Conservation (phyloP, 2,888 invertebrate species). For the Hedychridium roseum region DNA sequence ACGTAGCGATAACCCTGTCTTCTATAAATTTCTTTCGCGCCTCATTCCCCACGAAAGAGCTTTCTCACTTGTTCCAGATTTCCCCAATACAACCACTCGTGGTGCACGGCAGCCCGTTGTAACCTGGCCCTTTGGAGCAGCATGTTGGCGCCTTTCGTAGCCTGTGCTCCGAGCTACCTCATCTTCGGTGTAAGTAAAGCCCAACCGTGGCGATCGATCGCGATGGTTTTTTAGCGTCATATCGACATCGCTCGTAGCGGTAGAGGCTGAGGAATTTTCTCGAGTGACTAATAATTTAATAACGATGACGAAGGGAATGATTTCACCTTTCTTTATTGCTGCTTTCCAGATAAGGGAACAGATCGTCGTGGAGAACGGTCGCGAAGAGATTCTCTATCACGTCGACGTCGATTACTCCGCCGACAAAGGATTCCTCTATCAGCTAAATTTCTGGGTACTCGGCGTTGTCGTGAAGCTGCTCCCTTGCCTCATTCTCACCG, state of each 20-base stretch:
- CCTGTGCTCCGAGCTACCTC: constrained; percentile 86
- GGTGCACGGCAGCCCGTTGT: constrained; percentile 82
- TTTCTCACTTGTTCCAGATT: constrained; percentile 72
- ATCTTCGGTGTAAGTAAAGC: constrained; percentile 68
- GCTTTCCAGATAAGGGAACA: constrained; percentile 45
- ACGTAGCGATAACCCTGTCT: no score
- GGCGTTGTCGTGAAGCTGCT: constrained; percentile 81
- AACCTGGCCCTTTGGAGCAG: constrained; percentile 78
- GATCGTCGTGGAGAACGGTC: constrained; percentile 39
- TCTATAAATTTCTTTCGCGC: no score
- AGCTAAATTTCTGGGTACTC: constrained; percentile 83
- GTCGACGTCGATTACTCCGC: constrained; percentile 66
- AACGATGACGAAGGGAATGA: no score
- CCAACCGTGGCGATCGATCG: no score
- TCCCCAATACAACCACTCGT: constrained; percentile 77
- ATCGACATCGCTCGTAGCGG: no score
- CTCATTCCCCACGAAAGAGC: no score
- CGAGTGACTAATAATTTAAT: no score
- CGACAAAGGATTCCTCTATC: constrained; percentile 70
- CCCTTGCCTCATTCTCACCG: constrained; percentile 80
- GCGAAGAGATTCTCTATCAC: constrained; percentile 47
- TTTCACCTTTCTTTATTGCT: no score
- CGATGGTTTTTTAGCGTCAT: no score
- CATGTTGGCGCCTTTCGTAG: constrained; percentile 78
- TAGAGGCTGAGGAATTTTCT: no score